phyloP scores from a whole-genome alignment of 2,888 invertebrate genomes.

The Pycnomerus fuliginosus region DNA sequence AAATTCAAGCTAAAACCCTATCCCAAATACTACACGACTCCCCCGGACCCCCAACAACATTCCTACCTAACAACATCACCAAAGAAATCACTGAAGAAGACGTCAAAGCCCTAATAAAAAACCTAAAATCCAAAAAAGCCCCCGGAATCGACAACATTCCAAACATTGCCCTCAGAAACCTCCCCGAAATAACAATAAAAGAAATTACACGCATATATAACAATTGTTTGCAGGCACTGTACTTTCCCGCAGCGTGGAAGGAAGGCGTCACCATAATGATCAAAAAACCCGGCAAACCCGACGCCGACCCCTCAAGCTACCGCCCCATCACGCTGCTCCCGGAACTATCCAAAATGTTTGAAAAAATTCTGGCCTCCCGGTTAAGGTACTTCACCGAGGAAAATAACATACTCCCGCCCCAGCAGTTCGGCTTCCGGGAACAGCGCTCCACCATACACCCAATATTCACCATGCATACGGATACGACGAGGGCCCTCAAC shows the following conservation, averaged over 20 bases:
- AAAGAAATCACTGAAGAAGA: not conserved
- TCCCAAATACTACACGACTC: too few relatives aligned
- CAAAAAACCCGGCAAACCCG: conserved; percentile 1
- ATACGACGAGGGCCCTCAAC: not conserved
- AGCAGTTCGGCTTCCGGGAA: conserved; percentile 3
- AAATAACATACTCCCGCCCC: conserved; percentile 1
- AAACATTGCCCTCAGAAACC: not conserved
- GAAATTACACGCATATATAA: not conserved
- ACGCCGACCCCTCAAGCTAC: not conserved
- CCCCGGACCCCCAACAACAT: too few relatives aligned
- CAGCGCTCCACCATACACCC: not conserved
- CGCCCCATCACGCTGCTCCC: conserved; percentile 3
- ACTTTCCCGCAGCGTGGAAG: not conserved
- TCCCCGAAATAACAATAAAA: not conserved
- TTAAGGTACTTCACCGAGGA: not conserved
- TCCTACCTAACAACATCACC: too few relatives aligned
- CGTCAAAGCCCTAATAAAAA: not conserved
- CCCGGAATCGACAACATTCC: not conserved
- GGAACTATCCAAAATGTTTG: conserved; percentile 1
- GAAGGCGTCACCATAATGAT: conserved; percentile 1
- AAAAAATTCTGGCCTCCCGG: conserved; percentile 1
- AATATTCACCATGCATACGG: not conserved
- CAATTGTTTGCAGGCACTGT: not conserved
- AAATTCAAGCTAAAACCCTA: too few relatives aligned
- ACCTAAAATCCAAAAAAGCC: not conserved